phyloP scores from a whole-genome alignment of 2,888 invertebrate species.

The Catocala nupta region DNA sequence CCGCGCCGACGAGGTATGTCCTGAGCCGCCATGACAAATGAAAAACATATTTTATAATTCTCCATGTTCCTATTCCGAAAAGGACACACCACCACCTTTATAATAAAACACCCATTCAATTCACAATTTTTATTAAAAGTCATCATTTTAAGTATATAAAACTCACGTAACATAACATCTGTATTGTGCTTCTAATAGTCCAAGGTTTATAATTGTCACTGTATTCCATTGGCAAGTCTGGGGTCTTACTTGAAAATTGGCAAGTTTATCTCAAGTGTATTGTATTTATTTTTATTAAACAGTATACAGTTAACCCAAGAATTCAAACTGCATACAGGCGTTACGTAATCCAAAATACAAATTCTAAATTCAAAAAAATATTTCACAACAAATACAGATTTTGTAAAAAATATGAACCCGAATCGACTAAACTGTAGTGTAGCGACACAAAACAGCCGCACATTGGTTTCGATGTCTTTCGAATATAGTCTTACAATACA shows the following conservation, averaged over 20 bases:
- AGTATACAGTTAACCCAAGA: no score
- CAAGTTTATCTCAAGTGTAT: conserved; percentile 25
- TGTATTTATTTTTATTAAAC: no score
- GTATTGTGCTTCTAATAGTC: conserved; percentile 42
- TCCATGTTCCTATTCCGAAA: no score
- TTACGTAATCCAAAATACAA: conserved; percentile 2
- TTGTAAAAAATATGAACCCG: conserved; percentile 41
- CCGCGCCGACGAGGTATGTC: no score
- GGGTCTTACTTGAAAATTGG: conserved; percentile 29
- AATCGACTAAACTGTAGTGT: conserved; percentile 16
- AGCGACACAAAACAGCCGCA: conserved; percentile 21
- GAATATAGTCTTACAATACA: conserved; percentile 44
- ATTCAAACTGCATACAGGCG: no score
- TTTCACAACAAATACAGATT: conserved; percentile 18
- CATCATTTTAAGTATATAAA: conserved; percentile 48
- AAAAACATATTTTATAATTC: no score
- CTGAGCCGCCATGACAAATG: no score
- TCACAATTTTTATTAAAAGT: conserved; percentile 56
- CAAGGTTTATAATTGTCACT: conserved; percentile 16
- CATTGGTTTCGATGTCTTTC: conserved; percentile 41
- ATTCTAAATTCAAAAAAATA: conserved; percentile 7
- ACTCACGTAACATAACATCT: conserved; percentile 41
- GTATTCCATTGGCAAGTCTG: conserved; percentile 40
- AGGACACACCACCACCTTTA: not conserved
- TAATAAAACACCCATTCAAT: conserved; percentile 26